Conservation (phyloP, 2,113 vertebrate genomes). For the Brevimyrus niger region DNA sequence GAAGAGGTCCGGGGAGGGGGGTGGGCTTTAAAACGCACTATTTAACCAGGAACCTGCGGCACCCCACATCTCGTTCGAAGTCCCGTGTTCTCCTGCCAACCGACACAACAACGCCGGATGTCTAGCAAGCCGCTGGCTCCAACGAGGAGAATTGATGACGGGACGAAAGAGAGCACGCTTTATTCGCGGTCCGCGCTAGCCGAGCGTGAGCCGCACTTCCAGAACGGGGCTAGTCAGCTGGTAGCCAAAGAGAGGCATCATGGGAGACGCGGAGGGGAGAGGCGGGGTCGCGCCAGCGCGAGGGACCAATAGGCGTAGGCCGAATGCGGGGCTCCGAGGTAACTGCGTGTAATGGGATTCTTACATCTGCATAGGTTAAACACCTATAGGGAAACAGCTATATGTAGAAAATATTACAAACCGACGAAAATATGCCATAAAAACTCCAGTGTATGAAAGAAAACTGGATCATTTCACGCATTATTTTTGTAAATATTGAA, state of each 20-base stretch:
- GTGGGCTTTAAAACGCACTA: slow-evolving; percentile 31
- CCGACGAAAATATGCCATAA: not conserved
- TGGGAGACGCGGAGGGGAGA: slow-evolving; percentile 34
- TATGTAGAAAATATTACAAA: not conserved
- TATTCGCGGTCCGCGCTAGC: slow-evolving; percentile 11
- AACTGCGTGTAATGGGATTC: not conserved
- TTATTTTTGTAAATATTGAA: not conserved
- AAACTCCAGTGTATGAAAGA: not conserved
- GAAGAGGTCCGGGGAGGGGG: slow-evolving; percentile 18
- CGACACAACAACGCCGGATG: not conserved
- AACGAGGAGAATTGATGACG: slow-evolving; percentile 1
- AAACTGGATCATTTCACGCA: not conserved
- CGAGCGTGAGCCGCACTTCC: slow-evolving; percentile 21
- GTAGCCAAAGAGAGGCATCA: slow-evolving; percentile 35
- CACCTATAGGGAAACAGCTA: not conserved
- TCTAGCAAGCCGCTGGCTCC: not conserved
- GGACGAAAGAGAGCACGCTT: slow-evolving; percentile 3
- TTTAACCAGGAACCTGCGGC: slow-evolving; percentile 27
- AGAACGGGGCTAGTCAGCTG: slow-evolving; percentile 33
- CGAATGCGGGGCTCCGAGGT: not conserved
- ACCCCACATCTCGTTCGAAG: slow-evolving; percentile 32
- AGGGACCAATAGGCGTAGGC: not conserved
- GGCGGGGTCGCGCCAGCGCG: not conserved
- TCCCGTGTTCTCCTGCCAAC: not conserved
- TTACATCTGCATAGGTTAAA: not conserved